Evolutionary conservation across 2,113 vertebrate genomes (phyloP).

Genomic region (Struthidea cinerea): DNA sequence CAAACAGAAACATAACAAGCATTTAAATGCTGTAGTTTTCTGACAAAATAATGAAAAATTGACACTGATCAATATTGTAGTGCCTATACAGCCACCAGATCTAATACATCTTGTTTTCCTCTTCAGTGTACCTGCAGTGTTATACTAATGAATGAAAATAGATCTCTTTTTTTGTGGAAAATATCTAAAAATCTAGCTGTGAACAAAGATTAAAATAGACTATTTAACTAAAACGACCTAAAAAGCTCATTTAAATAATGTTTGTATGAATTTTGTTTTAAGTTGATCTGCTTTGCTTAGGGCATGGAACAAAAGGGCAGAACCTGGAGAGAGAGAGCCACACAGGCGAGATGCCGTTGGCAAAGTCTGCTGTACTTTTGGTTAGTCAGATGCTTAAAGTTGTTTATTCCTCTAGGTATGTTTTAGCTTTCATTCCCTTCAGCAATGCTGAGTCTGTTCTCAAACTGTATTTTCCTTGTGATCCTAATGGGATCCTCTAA

Average conservation of each 20-base stretch:
- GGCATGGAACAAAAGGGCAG: not conserved
- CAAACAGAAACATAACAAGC: not conserved
- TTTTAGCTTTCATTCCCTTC: not conserved
- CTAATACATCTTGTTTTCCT: not conserved
- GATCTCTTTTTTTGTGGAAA: not conserved
- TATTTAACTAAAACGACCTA: not conserved
- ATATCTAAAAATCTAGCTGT: not conserved
- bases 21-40: not conserved
- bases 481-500: not conserved
- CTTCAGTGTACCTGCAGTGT: not conserved
- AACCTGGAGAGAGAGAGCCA: not conserved
- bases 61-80: not conserved
- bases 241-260: not conserved
- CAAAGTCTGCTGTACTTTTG: not conserved
- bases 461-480: not conserved
- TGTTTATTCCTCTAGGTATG: not conserved
- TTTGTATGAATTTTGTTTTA: not conserved
- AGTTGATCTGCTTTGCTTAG: not conserved
- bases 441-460: not conserved
- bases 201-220: not conserved
- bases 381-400: not conserved
- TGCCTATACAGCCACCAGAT: not conserved
- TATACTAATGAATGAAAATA: not conserved
- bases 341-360: fast-evolving
- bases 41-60: not conserved